Evolutionary conservation across 1,140 invertebrate genomes (phyloP).

Genomic region (Amphibalanus amphitrite): DNA sequence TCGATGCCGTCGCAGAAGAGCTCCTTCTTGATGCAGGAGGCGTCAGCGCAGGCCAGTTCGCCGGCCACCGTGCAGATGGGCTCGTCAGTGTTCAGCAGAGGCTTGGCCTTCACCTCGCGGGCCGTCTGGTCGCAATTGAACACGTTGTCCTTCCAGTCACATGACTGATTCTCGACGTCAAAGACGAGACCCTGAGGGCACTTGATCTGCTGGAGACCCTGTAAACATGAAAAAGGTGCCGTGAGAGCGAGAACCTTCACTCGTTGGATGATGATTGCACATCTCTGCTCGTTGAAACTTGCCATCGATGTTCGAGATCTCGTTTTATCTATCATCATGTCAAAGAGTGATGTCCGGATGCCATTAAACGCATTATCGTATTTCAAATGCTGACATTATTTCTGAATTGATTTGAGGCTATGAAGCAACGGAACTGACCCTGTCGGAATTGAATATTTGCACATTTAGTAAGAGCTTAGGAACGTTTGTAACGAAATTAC

Average conservation of each 20-base stretch:
- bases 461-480: too few species aligned
- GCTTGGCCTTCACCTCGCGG: constrained; percentile 75
- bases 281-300: too few species aligned
- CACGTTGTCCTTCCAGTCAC: constrained; percentile 84
- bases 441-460: too few species aligned
- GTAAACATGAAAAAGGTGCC: constrained; percentile 6
- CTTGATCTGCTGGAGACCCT: constrained; percentile 78
- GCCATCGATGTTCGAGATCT: too few species aligned
- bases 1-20: constrained; percentile 88
- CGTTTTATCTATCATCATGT: too few species aligned
- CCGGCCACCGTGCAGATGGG: constrained; percentile 46
- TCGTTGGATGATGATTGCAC: not conserved
- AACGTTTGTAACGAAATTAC: too few species aligned
- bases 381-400: too few species aligned
- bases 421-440: too few species aligned
- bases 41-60: constrained; percentile 67
- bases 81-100: constrained; percentile 73
- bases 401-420: too few species aligned
- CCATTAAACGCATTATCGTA: too few species aligned
- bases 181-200: constrained; percentile 87
- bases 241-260: not conserved
- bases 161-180: constrained; percentile 89
- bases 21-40: constrained; percentile 66
- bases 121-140: constrained; percentile 84
- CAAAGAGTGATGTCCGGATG: too few species aligned